phyloP scores from a whole-genome alignment of 2,888 invertebrate genomes.

The Tortrix viridana region DNA sequence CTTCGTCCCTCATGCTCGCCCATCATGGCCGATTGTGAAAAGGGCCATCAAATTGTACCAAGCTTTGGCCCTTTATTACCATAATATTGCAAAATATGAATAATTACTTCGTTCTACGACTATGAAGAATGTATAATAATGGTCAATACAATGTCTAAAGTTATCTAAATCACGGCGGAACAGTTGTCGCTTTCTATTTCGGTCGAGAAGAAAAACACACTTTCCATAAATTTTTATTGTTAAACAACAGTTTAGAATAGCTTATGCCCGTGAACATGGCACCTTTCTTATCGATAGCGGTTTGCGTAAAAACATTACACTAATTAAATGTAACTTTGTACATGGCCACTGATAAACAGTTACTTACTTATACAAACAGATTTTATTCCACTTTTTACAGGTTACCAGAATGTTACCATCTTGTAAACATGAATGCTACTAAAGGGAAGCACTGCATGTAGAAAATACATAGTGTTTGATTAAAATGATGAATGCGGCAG shows the following conservation, averaged over 20 bases:
- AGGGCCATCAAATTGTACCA: too few species aligned
- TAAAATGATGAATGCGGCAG: constrained; percentile 9
- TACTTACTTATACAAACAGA: constrained; percentile 47
- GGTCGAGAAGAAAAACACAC: constrained; percentile 25
- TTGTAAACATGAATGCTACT: constrained; percentile 11
- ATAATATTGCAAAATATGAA: too few species aligned
- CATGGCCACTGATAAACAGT: constrained; percentile 58
- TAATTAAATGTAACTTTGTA: constrained; percentile 61
- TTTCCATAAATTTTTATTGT: constrained; percentile 63
- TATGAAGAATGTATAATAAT: too few species aligned
- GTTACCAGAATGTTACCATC: constrained; percentile 49
- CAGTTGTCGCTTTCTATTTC: too few species aligned
- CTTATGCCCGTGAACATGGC: constrained; percentile 70
- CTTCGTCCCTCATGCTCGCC: too few species aligned
- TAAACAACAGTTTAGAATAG: constrained; percentile 73
- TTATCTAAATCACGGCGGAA: too few species aligned
- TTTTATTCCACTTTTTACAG: constrained; percentile 50
- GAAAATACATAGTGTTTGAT: constrained; percentile 20
- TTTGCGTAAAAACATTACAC: constrained; percentile 72
- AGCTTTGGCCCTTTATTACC: too few species aligned
- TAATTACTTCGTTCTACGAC: too few species aligned
- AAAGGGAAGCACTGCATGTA: constrained; percentile 2
- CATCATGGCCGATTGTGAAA: too few species aligned
- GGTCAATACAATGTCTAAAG: too few species aligned
- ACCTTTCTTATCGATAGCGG: constrained; percentile 59